phyloP scores from a whole-genome alignment of 2,113 vertebrate species.

The Macrotus californicus region DNA sequence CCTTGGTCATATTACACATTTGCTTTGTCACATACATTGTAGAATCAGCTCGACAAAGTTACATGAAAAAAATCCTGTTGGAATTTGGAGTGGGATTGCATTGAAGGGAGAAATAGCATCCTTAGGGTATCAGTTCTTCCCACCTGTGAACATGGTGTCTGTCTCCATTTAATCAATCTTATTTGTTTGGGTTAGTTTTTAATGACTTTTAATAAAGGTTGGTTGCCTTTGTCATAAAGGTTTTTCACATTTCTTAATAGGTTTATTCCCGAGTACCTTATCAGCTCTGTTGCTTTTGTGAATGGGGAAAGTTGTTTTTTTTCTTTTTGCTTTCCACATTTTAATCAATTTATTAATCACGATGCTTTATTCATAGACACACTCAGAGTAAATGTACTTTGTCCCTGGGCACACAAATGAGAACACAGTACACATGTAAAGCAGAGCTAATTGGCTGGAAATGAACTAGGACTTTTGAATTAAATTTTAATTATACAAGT shows the following conservation, averaged over 20 bases:
- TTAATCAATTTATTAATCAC: conserved; percentile 52
- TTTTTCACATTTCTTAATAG: conserved; percentile 38
- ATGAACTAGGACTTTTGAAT: conserved; percentile 58
- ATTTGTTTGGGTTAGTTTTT: conserved; percentile 18
- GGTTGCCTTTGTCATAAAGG: not conserved
- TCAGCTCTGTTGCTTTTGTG: conserved; percentile 36
- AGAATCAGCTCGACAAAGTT: conserved; percentile 15
- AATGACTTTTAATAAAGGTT: conserved; percentile 35
- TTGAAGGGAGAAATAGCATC: not conserved
- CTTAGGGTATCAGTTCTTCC: not conserved
- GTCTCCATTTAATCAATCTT: not conserved
- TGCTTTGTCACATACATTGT: conserved; percentile 19
- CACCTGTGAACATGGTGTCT: not conserved
- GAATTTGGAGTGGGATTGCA: conserved; percentile 1
- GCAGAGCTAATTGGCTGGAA: conserved; percentile 57
- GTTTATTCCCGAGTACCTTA: conserved; percentile 23
- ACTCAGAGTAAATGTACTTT: conserved; percentile 36
- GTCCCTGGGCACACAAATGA: conserved; percentile 31
- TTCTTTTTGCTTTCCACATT: conserved; percentile 45
- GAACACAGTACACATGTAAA: conserved; percentile 37
- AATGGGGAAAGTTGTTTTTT: not conserved
- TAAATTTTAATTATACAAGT: conserved; percentile 63
- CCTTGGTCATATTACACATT: not conserved
- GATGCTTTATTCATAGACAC: conserved; percentile 51
- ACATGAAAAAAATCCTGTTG: not conserved